phyloP scores from a whole-genome alignment of 1,140 invertebrate species.

The Bombus superbus region DNA sequence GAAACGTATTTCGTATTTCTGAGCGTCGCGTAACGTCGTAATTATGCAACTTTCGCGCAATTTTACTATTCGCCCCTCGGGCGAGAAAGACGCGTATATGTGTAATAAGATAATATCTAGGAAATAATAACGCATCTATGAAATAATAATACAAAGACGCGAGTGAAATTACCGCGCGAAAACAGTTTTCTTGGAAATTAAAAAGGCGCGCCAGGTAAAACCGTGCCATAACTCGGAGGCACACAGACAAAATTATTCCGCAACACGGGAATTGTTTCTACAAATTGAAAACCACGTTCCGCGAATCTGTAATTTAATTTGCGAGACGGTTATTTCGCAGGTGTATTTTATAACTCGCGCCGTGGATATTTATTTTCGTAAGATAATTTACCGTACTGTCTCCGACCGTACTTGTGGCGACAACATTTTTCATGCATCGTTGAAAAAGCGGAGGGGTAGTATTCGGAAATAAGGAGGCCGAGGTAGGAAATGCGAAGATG shows the following conservation, averaged over 20 bases:
- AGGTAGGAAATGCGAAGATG: neutral
- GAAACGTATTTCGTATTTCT: too few species aligned
- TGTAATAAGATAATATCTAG: too few species aligned
- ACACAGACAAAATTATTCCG: neutral
- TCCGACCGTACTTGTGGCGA: neutral
- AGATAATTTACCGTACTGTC: neutral
- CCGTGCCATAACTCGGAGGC: neutral
- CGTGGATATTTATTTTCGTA: neutral
- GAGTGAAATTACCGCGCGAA: neutral
- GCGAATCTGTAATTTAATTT: conserved; percentile 6
- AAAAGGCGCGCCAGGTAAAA: neutral
- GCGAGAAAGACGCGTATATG: too few species aligned
- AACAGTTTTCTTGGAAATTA: neutral
- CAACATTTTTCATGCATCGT: neutral
- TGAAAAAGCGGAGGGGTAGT: neutral
- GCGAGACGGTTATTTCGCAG: neutral
- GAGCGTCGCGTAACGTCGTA: too few species aligned
- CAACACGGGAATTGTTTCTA: neutral
- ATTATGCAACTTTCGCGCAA: too few species aligned
- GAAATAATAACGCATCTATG: too few species aligned
- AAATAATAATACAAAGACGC: neutral
- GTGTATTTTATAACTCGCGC: neutral
- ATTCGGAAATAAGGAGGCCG: neutral
- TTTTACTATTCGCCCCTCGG: too few species aligned
- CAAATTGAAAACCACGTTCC: neutral